Percentiles rank a stretch among this genome's conserved stretches.
phyloP scores from a whole-genome alignment of 2,113 vertebrate species.

The Jaculus jaculus region DNA sequence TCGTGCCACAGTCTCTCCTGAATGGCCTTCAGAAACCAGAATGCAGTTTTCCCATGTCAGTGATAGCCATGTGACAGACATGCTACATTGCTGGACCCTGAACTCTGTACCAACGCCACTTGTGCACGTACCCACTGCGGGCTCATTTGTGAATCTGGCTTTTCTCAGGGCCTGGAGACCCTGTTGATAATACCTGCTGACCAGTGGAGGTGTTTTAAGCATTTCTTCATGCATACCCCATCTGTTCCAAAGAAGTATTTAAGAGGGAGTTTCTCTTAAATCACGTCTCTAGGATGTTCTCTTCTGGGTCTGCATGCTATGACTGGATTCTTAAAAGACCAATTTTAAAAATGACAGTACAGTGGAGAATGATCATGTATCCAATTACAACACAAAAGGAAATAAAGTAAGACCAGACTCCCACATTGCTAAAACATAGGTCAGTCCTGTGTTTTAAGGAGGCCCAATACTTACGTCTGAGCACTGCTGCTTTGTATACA shows the following conservation, averaged over 20 bases:
- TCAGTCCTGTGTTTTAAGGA: neutral
- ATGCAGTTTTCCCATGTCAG: neutral
- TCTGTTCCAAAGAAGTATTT: neutral
- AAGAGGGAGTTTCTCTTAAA: neutral
- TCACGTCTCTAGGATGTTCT: neutral
- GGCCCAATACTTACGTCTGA: neutral
- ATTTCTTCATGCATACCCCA: neutral
- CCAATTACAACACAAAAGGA: constrained; percentile 20
- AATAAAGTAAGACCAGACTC: neutral
- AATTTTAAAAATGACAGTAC: neutral
- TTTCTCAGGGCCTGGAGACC: neutral
- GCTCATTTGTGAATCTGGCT: neutral
- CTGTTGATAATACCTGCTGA: neutral
- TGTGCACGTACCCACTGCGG: neutral
- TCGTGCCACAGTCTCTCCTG: neutral
- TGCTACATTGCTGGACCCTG: neutral
- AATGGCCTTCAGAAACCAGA: neutral
- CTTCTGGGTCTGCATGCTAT: neutral
- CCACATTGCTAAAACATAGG: neutral
- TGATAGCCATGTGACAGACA: neutral
- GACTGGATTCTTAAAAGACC: neutral
- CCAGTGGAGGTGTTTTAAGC: constrained; percentile 23
- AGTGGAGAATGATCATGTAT: neutral
- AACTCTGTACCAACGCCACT: neutral
- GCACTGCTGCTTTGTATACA: neutral